Evolutionary conservation across 1,140 invertebrate species (phyloP), one percentile per base, ranked within the genome.

Genomic region (Solen grandis): DNA sequence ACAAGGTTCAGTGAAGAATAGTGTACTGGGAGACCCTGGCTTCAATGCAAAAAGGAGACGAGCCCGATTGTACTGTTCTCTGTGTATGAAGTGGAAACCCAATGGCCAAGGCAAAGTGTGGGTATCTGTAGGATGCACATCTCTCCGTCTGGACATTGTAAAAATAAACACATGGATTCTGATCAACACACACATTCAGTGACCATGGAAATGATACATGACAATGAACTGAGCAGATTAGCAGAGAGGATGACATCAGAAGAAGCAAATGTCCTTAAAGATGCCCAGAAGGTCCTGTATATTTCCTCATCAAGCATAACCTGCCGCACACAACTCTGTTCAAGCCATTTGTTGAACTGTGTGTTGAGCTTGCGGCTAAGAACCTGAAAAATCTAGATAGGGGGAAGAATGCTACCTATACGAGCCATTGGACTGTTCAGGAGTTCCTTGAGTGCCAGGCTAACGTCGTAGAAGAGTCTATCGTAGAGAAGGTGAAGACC

Each of bases 241-340:
- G 16, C 25, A 16, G 5, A 19, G 3, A 33, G 27, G 8, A 38
- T 50, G 0, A 2, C n/a, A n/a, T 22, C 31, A 1, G 62, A 59
- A 14, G 72, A 60, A 62, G 19, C 33, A 19, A 38, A 31, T 16
- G 55, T 36, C n/a, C 22, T 74, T 14, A 38, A 25, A 8, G 38
- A 60, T 16, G 31, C 41, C 5, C 36, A 60, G 36, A 60, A 59
- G 35, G 57, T 60, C 19, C 22, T 60, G 29, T n/a, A n/a, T 41
- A 74, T 16, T 60, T 60, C 31, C 55, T 59, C 0, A 31, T 41
- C n/a, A 13, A 59, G 33, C 55, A 74, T 25, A 38, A 41, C 13
- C 31, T 60, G 31, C 72, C 54, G 19, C 19, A 74, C n/a, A 74
- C n/a, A 19, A 60, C 54, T 36, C 55, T 62, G 35, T 74, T 74